Conservation (phyloP, 2,888 invertebrate species). For the Adelognathus sp. region DNA sequence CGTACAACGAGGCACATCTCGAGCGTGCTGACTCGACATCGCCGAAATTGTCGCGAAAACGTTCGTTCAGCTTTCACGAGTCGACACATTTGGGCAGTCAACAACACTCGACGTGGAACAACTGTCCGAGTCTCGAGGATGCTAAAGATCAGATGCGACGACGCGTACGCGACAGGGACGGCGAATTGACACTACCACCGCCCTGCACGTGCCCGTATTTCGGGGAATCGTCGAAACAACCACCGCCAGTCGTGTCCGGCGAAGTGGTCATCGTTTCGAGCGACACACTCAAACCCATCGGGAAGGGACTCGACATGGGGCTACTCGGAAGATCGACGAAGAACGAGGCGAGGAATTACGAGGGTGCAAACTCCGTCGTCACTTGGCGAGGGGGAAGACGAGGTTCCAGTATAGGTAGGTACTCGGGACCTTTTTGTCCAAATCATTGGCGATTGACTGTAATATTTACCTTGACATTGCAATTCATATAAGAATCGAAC, state of each 20-base stretch:
- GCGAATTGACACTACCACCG: conserved; percentile 85
- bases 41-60: conserved; percentile 79
- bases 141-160: conserved; percentile 77
- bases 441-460: too few relatives aligned
- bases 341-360: conserved; percentile 81
- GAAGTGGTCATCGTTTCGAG: conserved; percentile 84
- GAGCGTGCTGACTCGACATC: conserved; percentile 79
- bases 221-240: conserved; percentile 85
- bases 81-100: conserved; percentile 64
- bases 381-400: conserved; percentile 88
- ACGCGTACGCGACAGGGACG: conserved; percentile 77
- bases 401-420: conserved; percentile 88
- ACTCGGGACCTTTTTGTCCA: too few relatives aligned
- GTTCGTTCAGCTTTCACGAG: conserved; percentile 83
- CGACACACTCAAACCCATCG: conserved; percentile 81
- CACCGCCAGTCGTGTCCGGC: conserved; percentile 79
- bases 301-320: conserved; percentile 60
- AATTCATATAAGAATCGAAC: too few relatives aligned
- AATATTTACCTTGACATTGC: too few relatives aligned
- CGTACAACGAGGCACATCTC: conserved; percentile 81
- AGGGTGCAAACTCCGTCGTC: conserved; percentile 83
- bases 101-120: conserved; percentile 55
- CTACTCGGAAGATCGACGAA: conserved; percentile 71
- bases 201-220: conserved; percentile 93
- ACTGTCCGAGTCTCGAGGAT: conserved; percentile 46